A percentile compares a stretch with the other conserved stretches of the same genome.
Conservation (phyloP, 2,113 vertebrate species). For the Columbina picui region DNA sequence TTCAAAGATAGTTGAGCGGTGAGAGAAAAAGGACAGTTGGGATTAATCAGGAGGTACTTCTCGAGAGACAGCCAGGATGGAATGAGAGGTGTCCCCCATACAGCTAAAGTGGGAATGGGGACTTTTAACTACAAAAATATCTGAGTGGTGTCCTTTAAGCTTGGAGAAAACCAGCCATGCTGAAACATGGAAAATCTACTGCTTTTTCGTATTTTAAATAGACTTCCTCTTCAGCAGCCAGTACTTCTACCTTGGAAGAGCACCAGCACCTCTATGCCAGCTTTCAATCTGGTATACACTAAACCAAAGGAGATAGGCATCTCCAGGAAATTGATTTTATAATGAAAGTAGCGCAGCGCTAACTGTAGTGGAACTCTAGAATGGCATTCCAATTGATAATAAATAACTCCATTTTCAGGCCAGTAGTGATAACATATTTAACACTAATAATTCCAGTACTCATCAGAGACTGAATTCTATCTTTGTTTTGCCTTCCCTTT, state of each 20-base stretch:
- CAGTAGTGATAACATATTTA: slow-evolving; percentile 7
- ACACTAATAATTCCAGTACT: background rate
- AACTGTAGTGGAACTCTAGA: slow-evolving; percentile 36
- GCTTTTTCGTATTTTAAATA: slow-evolving; percentile 15
- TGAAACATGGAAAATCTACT: background rate
- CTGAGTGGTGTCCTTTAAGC: background rate
- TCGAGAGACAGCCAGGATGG: background rate
- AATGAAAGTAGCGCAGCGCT: background rate
- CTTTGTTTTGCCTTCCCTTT: slow-evolving; percentile 13
- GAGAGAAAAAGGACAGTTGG: background rate
- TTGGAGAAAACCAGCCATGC: background rate
- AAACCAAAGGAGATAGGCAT: slow-evolving; percentile 45
- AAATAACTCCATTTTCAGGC: slow-evolving; percentile 47
- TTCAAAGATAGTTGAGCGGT: background rate
- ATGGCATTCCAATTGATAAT: slow-evolving; percentile 23
- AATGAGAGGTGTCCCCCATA: background rate
- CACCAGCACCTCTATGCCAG: background rate
- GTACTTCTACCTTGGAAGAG: slow-evolving; percentile 31
- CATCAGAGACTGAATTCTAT: background rate
- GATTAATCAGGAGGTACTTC: background rate
- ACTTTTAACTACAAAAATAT: background rate
- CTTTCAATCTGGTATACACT: background rate
- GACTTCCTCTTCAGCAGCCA: background rate
- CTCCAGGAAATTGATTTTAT: slow-evolving; percentile 58
- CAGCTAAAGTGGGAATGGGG: background rate